Evolutionary conservation across 2,888 invertebrate genomes (phyloP), one percentile per base, ranked within the genome.

Genomic region (Scaptomyza reducta): DNA sequence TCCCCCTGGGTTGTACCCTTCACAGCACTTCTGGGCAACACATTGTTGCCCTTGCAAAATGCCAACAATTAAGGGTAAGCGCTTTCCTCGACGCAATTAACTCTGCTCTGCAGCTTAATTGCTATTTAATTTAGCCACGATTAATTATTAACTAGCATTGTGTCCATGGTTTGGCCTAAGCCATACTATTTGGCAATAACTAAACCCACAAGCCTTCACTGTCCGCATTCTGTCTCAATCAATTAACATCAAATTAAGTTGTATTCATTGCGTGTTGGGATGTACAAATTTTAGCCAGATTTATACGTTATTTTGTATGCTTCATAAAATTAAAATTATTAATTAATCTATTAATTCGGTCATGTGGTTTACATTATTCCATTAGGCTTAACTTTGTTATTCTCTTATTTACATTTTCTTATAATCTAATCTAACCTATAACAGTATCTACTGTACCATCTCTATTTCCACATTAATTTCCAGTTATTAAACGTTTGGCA

Each of bases 21-120:
- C 3, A 7, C 10, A n/a, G 45, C 18, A 25, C 29, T n/a, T 10
- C 33, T 42, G 11, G 25, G 38, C 50, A 65, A 66, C 66, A 74
- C 63, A 56, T 60, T 55, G 67, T 53, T 75, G 58, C 54, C 71
- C 73, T 72, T 75, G 58, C 68, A 51, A 62, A 68, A 58, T 45
- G 49, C 35, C 60, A 64, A 54, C 67, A 70, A 85, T 87, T 87
- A 69, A 10, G 22, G 79, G 45, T 66, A 65, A 62, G 44, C 50
- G 58, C 69, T 78, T 63, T 60, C 53, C 77, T 61, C 47, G 40
- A 27, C 61, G 55, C 84, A 80, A 79, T 79, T 79, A 83, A 70
- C 63, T 58, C 35, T 13, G 14, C 55, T 46, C 42, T 33, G 22
- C 35, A 22, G 29, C 49, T 69, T 85, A 84, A 81, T 81, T 74